Evolutionary conservation across 1,140 invertebrate genomes (phyloP).

Genomic region (Zaprionus ghesquierei): DNA sequence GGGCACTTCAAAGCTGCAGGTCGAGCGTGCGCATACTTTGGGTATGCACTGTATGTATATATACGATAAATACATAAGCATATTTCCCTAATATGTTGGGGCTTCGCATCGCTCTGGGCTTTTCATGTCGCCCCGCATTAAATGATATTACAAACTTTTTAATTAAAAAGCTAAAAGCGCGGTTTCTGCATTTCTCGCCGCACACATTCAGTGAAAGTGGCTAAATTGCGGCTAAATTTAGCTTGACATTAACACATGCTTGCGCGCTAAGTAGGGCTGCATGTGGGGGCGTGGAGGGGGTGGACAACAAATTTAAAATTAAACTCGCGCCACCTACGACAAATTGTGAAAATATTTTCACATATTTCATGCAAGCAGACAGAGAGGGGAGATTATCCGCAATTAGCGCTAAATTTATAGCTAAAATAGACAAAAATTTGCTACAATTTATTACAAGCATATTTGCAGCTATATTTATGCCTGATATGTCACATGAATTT

Average conservation of each 20-base stretch:
- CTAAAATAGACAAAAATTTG: not conserved
- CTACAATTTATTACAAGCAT: not conserved
- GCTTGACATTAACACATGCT: constrained; percentile 3
- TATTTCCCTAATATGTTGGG: constrained; percentile 1
- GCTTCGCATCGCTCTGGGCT: not conserved
- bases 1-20: not conserved
- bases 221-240: not conserved
- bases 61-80: not conserved
- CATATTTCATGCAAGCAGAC: not conserved
- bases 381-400: not conserved
- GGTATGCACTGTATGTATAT: not conserved
- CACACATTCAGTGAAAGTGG: not conserved
- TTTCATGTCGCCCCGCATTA: constrained; percentile 29
- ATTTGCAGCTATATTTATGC: not conserved
- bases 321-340: not conserved
- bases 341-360: not conserved
- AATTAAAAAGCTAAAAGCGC: constrained; percentile 36
- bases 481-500: too few relatives aligned
- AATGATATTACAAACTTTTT: constrained; percentile 43
- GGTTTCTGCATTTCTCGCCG: not conserved
- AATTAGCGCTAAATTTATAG: not conserved
- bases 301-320: not conserved
- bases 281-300: not conserved
- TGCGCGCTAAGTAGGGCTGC: not conserved
- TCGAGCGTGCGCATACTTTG: not conserved